Base-by-base conservation (phyloP, 2,888 invertebrate species). In the Cantharis nigra region DNA sequence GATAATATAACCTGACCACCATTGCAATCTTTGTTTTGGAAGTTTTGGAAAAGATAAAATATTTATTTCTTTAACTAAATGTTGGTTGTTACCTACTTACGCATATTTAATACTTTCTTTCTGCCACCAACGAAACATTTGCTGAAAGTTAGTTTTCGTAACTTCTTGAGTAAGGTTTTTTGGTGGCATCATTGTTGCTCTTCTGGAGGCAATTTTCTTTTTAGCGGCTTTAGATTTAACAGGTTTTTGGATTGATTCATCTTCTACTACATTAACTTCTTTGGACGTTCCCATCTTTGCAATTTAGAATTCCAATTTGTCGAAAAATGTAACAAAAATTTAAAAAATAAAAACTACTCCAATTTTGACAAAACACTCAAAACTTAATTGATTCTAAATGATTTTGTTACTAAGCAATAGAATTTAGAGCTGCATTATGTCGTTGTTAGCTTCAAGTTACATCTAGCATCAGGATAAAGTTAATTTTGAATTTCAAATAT, bases 91-190 rank as follows among this genome's bases (percentile, higher is more conserved):
- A n/a, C 11, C n/a, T 28, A 84, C 86, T 87, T 84, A 87, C 87
- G 87, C 86, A 83, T 86, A 87, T 84, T 85, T 84, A 10, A 87
- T 83, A 77, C 85, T 85, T 3, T 83, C 80, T 76, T 85, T 86
- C 65, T 85, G 83, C 87, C 87, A 87, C 87, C 87, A 87, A 74
- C 28, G 49, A 62, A 49, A 75, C 13, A 65, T 65, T 49, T 74
- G 72, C 78, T 79, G 80, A 74, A 75, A 81, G 62, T 10, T 71
- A 23, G 10, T n/a, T 71, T 49, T 23, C 70, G 20, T 13, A 14
- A 28, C 71, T 72, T 49, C 65, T 30, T 0, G n/a, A 0, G 2
- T 13, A 4, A 13, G 4, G 0, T 4, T 11, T 13, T 33, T 33
- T 13, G 69, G 13, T 11, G 69, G 71, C 69, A 74, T 72, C 73